A percentile compares a stretch with the other conserved stretches of the same genome.
Conservation (phyloP, 2,888 invertebrate species). For the Colostygia pectinataria region DNA sequence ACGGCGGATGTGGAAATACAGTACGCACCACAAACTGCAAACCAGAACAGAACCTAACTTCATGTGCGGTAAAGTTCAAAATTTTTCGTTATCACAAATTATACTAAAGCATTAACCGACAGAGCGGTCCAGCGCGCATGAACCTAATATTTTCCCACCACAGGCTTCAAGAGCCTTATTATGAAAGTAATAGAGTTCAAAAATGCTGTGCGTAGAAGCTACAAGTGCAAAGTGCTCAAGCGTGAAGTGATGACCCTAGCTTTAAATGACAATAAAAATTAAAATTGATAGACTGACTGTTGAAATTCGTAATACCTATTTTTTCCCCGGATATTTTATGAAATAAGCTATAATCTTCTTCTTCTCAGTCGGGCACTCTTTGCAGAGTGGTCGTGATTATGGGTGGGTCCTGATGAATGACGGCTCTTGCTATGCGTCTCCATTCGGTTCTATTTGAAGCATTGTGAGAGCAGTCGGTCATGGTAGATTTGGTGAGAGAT, state of each 20-base stretch:
- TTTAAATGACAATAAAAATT: slow-evolving; percentile 30
- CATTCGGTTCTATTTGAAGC: no score
- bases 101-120: no score
- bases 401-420: no score
- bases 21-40: slow-evolving; percentile 14
- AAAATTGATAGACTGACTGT: slow-evolving; percentile 4
- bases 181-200: slow-evolving; percentile 13
- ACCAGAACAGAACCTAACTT: slow-evolving; percentile 7
- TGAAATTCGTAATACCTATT: not conserved
- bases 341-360: no score
- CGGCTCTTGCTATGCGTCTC: no score
- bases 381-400: no score
- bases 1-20: slow-evolving; percentile 35
- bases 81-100: no score
- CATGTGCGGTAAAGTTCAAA: slow-evolving; percentile 15
- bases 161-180: slow-evolving; percentile 11
- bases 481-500: no score
- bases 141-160: not conserved
- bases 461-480: no score
- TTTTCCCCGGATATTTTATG: no score
- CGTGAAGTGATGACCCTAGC: slow-evolving; percentile 32
- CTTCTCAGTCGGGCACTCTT: no score
- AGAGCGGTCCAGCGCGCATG: slow-evolving; percentile 3
- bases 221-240: slow-evolving; percentile 19
- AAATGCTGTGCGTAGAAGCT: not conserved